A percentile compares a stretch with the other conserved stretches of the same genome.
Evolutionary conservation across 2,797 vertebrate species (phyloP).

Genomic region (Macroramphosus scolopax): DNA sequence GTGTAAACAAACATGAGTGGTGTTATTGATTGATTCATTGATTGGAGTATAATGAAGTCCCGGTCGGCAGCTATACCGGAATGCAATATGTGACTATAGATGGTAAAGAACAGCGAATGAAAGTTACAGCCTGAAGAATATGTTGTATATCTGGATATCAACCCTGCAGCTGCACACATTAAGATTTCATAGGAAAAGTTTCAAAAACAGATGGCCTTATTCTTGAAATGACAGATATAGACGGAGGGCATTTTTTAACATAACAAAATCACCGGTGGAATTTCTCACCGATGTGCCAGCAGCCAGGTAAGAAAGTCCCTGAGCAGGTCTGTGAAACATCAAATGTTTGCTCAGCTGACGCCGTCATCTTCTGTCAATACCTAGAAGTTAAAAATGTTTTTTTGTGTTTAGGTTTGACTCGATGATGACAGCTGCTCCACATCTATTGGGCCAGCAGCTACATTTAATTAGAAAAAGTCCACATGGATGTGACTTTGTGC

Average conservation of each 20-base stretch:
- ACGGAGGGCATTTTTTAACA: constrained; percentile 12
- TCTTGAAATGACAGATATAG: constrained; percentile 17
- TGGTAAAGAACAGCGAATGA: constrained; percentile 10
- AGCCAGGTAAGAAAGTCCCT: constrained; percentile 25
- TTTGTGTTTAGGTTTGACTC: too few relatives aligned
- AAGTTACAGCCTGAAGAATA: constrained; percentile 14
- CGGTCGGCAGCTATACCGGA: not conserved
- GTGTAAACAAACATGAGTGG: not conserved
- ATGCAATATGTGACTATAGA: constrained; percentile 6
- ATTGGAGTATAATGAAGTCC: not conserved
- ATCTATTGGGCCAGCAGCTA: not conserved
- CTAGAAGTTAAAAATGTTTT: too few relatives aligned
- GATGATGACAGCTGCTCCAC: too few relatives aligned
- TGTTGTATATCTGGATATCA: constrained; percentile 3
- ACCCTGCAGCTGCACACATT: constrained; percentile 15
- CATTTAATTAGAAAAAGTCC: constrained; percentile 21
- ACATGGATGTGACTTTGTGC: constrained; percentile 18
- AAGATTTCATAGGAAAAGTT: constrained; percentile 24
- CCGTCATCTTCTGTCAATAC: too few relatives aligned
- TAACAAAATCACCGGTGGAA: constrained; percentile 6
- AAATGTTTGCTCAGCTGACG: constrained; percentile 3
- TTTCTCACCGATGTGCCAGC: constrained; percentile 6
- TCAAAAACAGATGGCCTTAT: constrained; percentile 21
- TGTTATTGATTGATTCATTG: not conserved
- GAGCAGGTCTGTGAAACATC: constrained; percentile 18